Conservation (phyloP, 2,797 vertebrate genomes). For the Lacerta bilineata region DNA sequence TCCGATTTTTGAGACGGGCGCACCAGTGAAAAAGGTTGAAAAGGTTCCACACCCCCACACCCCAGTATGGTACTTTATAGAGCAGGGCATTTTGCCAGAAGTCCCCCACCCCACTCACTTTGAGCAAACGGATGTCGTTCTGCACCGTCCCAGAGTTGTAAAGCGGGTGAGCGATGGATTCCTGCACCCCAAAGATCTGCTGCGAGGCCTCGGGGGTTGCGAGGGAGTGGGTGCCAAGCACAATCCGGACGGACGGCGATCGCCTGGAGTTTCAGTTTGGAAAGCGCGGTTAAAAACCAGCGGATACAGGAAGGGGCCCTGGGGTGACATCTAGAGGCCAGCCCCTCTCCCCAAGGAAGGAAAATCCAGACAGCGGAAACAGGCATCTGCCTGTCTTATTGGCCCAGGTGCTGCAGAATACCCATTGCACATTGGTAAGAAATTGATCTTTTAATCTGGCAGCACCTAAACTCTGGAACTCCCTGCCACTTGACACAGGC, state of each 20-base stretch:
- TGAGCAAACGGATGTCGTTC: slow-evolving; percentile 39
- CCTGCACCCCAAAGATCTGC: slow-evolving; percentile 4
- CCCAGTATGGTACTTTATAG: background rate
- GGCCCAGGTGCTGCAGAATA: too few relatives aligned
- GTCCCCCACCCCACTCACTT: background rate
- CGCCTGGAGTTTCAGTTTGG: background rate
- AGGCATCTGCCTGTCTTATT: too few relatives aligned
- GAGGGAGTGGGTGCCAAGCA: slow-evolving; percentile 24
- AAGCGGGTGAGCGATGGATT: background rate
- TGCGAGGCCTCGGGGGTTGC: background rate
- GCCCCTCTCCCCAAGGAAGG: too few relatives aligned
- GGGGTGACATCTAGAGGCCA: background rate
- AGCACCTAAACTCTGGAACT: too few relatives aligned
- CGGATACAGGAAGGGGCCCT: rapidly evolving
- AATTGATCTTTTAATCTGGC: too few relatives aligned
- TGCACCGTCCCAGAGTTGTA: background rate
- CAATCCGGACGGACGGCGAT: background rate
- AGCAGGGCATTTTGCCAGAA: background rate
- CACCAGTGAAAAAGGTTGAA: too few relatives aligned
- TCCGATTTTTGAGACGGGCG: too few relatives aligned
- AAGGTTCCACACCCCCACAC: too few relatives aligned
- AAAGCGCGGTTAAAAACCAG: background rate
- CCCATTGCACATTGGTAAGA: too few relatives aligned
- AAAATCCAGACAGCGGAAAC: background rate
- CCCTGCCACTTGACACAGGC: too few relatives aligned